Conservation (phyloP, 2,113 vertebrate genomes). For the Etheostoma cragini region DNA sequence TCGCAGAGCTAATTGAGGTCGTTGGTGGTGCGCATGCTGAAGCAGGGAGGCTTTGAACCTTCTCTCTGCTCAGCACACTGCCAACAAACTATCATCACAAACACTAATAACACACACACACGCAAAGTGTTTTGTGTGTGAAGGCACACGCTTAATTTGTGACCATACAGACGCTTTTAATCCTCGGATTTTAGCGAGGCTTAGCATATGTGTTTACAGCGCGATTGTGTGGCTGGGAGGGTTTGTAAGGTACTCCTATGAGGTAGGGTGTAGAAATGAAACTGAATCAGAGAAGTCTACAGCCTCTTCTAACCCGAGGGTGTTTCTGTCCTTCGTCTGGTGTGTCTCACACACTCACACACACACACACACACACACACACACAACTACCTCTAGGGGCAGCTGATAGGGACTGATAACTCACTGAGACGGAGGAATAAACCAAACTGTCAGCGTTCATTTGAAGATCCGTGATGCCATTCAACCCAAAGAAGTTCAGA, state of each 20-base stretch:
- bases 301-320: constrained; percentile 61
- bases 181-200: constrained; percentile 57
- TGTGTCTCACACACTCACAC: constrained; percentile 52
- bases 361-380: constrained; percentile 33
- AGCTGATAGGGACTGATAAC: constrained; percentile 74
- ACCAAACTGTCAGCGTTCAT: constrained; percentile 61
- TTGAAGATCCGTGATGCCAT: constrained; percentile 43
- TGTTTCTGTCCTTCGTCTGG: constrained; percentile 71
- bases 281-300: constrained; percentile 56
- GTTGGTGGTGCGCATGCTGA: constrained; percentile 64
- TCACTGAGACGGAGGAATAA: constrained; percentile 49
- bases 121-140: no score
- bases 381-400: constrained; percentile 31
- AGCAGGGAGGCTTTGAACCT: constrained; percentile 73
- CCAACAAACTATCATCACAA: constrained; percentile 52
- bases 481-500: constrained; percentile 26
- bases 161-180: constrained; percentile 71
- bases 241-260: constrained; percentile 41
- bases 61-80: constrained; percentile 64
- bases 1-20: constrained; percentile 79
- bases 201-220: constrained; percentile 40
- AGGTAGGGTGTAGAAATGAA: constrained; percentile 61
- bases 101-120: constrained; percentile 37
- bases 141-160: constrained; percentile 56
- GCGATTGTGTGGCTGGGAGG: neutral